Percentiles rank a stretch among this genome's conserved stretches.
phyloP scores from a whole-genome alignment of 1,140 invertebrate genomes.

The Bursaphelenchus mucronatus region DNA sequence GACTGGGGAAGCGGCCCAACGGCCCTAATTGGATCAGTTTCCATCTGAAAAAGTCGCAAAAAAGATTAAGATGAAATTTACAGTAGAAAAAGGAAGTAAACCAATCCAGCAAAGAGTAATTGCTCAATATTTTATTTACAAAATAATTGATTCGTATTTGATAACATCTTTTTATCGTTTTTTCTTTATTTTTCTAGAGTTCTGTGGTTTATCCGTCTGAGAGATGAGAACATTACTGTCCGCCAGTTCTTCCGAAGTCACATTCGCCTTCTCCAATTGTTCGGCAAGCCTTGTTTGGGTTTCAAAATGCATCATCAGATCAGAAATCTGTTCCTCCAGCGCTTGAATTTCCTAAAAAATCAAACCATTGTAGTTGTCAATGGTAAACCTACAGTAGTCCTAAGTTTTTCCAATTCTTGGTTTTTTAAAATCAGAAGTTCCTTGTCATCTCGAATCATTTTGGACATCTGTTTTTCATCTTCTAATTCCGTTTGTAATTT shows the following conservation, averaged over 20 bases:
- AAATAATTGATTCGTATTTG: conserved; percentile 7
- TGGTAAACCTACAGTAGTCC: conserved; percentile 9
- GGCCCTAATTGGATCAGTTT: background rate
- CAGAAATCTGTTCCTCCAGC: conserved; percentile 81
- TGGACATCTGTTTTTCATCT: conserved; percentile 75
- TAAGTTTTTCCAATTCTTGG: conserved; percentile 57
- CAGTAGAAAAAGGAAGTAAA: conserved; percentile 5
- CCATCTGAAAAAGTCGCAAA: background rate
- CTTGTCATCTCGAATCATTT: conserved; percentile 74
- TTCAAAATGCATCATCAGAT: conserved; percentile 92
- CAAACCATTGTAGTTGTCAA: background rate
- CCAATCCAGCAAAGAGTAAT: background rate
- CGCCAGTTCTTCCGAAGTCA: conserved; percentile 25
- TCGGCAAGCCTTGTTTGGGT: conserved; percentile 66
- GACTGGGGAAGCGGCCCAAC: background rate
- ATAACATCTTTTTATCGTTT: background rate
- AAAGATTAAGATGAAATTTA: background rate
- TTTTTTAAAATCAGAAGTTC: conserved; percentile 72
- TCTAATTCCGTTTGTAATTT: conserved; percentile 68
- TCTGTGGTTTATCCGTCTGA: too few relatives aligned
- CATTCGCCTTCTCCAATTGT: conserved; percentile 25
- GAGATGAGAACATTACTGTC: background rate
- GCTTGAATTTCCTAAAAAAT: conserved; percentile 70
- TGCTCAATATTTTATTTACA: background rate
- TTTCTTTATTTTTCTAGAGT: background rate